Conservation (phyloP, 2,113 vertebrate genomes). For the Promerops cafer region DNA sequence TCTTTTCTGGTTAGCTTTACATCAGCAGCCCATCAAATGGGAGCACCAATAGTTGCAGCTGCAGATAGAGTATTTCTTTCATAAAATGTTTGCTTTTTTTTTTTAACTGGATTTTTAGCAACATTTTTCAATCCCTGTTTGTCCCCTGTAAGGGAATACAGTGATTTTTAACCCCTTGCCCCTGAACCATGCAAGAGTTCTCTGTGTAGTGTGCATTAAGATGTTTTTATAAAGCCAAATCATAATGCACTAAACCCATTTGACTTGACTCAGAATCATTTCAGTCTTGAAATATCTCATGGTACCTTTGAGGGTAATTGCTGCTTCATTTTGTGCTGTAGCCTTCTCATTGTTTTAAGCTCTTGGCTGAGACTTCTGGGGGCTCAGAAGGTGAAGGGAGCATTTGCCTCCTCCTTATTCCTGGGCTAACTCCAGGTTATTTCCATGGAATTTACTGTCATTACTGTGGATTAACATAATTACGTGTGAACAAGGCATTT, state of each 20-base stretch:
- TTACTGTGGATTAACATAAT: not conserved
- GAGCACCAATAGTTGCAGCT: not conserved
- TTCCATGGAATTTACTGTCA: not conserved
- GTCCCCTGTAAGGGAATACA: not conserved
- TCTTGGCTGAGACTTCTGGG: not conserved
- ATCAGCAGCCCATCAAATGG: not conserved
- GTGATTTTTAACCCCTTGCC: not conserved
- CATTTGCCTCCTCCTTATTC: not conserved
- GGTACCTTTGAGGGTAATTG: not conserved
- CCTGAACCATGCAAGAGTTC: not conserved
- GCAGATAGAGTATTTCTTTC: not conserved
- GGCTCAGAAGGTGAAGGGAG: not conserved
- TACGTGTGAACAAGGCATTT: not conserved
- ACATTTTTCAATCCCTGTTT: not conserved
- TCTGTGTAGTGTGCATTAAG: not conserved
- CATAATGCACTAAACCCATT: not conserved
- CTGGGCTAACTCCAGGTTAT: not conserved
- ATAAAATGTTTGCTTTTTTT: not conserved
- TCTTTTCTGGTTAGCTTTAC: not conserved
- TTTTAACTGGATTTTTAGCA: not conserved
- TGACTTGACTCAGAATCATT: not conserved
- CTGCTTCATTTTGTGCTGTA: not conserved
- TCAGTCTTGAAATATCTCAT: not conserved
- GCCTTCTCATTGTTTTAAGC: not conserved
- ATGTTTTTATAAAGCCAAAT: slow-evolving; percentile 25